Percentiles rank a stretch among this genome's conserved stretches.
Conservation (phyloP, 2,113 vertebrate genomes). For the Xyliphius kryptos region DNA sequence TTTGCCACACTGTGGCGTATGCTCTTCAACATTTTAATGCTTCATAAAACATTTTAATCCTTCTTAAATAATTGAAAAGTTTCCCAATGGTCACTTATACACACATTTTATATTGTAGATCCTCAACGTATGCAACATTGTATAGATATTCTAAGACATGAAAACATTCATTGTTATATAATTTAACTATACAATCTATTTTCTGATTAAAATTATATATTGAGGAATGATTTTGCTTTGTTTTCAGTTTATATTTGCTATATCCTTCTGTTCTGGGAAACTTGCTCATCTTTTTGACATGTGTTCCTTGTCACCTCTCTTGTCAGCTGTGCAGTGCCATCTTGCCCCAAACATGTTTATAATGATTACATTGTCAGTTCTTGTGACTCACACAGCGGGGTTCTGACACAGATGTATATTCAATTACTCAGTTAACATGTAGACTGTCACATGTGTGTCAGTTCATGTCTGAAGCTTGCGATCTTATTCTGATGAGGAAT, state of each 20-base stretch:
- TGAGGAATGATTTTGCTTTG: too few species aligned
- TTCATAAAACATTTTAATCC: too few species aligned
- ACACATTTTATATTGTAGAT: too few species aligned
- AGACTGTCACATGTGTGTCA: constrained; percentile 3
- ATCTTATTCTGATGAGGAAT: constrained; percentile 1
- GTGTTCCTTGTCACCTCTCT: constrained; percentile 30
- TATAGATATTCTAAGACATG: too few species aligned
- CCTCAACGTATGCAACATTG: too few species aligned
- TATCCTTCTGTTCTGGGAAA: background rate
- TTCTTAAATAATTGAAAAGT: too few species aligned
- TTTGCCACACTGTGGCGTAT: too few species aligned
- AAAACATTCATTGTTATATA: too few species aligned
- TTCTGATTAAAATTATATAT: too few species aligned
- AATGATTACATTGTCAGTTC: constrained; percentile 18
- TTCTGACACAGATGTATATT: constrained; percentile 23
- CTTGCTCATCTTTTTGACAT: constrained; percentile 8
- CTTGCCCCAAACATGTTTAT: constrained; percentile 19
- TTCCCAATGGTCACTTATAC: too few species aligned
- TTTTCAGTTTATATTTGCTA: background rate
- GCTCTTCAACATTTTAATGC: too few species aligned
- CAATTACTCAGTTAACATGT: constrained; percentile 17
- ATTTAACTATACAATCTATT: too few species aligned
- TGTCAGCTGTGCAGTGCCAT: constrained; percentile 23
- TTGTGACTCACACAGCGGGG: constrained; percentile 16
- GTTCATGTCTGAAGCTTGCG: constrained; percentile 1